Base-by-base conservation (phyloP, 2,797 vertebrate species). In the Hozukius guyotensis region DNA sequence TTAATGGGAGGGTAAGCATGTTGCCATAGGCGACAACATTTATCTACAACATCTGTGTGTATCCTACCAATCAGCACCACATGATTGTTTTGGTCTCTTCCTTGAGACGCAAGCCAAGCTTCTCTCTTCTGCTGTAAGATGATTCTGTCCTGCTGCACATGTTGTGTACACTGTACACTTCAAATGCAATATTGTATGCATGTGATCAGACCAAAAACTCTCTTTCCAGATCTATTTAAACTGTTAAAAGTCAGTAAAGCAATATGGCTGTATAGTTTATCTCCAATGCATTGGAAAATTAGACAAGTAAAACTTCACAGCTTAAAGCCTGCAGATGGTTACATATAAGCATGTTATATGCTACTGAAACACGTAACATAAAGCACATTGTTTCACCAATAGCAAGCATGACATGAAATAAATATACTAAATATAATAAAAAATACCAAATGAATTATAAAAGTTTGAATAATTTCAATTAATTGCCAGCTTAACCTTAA, bases 1-100 rank as follows among this genome's bases (percentile, higher is more conserved):
- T 75, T 60, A 64, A 72, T 53, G 27, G 59, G 27, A 36, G 78
- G 27, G 24, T 29, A 46, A 64, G 18, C 63, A 52, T 4, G 76
- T 80, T 78, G 84, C 82, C 76, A 71, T 29, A 8, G 76, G 78
- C 78, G 13, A 46, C 67, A 55, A 34, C 60, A 34, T 83, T 85
- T 68, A 83, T 85, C 8, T 60, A 46, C 55, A 85, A 74, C 84
- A 84, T 87, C 78, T 86, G 86, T 89, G 83, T 85, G 81, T 87
- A 69, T 80, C 76, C 46, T 77, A 63, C 62, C 59, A 84, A 84
- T 83, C 79, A 79, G 70, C 65, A 46, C 46, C 76, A 69, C 67
- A 82, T 83, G 72, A 80, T 42, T 81, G 61, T 80, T 80, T 79
- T 62, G 72, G 59, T 77, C 56, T 81, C 77, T 81, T 84, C 75